A percentile compares a stretch with the other conserved stretches of the same genome.
Conservation (phyloP, 1,140 invertebrate genomes). For the Campodea augens region DNA sequence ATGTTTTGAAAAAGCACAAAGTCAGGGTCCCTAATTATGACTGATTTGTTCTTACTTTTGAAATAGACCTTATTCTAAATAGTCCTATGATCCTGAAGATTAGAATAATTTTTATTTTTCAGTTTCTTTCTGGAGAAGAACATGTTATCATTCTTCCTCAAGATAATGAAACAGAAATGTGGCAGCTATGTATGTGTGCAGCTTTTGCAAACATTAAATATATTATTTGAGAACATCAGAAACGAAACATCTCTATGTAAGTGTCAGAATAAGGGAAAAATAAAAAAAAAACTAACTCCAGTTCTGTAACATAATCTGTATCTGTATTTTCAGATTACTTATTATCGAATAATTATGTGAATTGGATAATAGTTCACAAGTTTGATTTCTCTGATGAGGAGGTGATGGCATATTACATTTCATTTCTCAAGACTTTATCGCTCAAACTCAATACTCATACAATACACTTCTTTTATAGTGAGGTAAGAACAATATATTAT, state of each 20-base stretch:
- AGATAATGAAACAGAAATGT: slow-evolving; percentile 94
- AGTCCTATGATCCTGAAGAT: too few relatives aligned
- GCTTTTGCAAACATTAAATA: slow-evolving; percentile 92
- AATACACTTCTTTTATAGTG: slow-evolving; percentile 99
- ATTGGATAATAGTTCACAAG: slow-evolving; percentile 97
- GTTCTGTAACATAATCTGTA: slow-evolving; percentile 5
- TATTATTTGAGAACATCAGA: slow-evolving; percentile 96
- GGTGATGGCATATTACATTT: slow-evolving; percentile 99
- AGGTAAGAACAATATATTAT: too few relatives aligned
- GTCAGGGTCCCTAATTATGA: too few relatives aligned
- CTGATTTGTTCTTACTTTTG: too few relatives aligned
- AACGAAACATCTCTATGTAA: slow-evolving; percentile 97
- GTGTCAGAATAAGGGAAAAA: slow-evolving; percentile 23
- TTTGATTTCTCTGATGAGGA: slow-evolving; percentile 99
- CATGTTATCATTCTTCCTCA: slow-evolving; percentile 94
- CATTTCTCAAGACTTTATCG: slow-evolving; percentile 94
- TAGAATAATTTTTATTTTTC: too few relatives aligned
- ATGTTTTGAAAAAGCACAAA: too few relatives aligned
- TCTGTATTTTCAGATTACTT: slow-evolving; percentile 73
- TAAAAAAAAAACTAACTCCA: too few relatives aligned
- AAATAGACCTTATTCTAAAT: too few relatives aligned
- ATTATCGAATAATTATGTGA: slow-evolving; percentile 98
- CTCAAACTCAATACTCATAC: slow-evolving; percentile 96
- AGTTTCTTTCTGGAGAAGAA: slow-evolving; percentile 99
- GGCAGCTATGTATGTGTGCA: slow-evolving; percentile 96